A percentile compares a stretch with the other conserved stretches of the same genome.
These are phyloP conservation scores for Rhodophaea formosa DNA, from an alignment of 2,888 invertebrate genomes.

Conservation along the genomic window DNA sequence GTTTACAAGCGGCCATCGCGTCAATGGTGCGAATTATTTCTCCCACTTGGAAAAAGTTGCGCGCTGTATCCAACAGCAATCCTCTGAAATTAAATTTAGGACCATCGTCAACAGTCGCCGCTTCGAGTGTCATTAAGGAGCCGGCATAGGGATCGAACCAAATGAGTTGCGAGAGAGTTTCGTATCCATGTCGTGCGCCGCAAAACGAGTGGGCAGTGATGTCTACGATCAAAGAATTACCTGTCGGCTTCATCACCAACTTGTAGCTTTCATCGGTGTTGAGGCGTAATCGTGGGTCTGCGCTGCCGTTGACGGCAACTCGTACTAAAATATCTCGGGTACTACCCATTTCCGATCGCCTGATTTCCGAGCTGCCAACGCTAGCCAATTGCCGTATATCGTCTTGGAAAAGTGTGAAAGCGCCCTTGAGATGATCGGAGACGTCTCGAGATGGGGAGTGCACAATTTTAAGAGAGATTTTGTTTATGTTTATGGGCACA, in stretches of 20 bases:
- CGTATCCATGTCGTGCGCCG: conserved; percentile 89
- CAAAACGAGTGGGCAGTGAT: conserved; percentile 86
- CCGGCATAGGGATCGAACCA: conserved; percentile 88
- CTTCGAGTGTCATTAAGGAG: conserved; percentile 83
- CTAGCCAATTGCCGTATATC: conserved; percentile 74
- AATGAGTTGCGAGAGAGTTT: conserved; percentile 89
- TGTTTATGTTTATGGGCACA: conserved; percentile 79
- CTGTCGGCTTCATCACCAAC: conserved; percentile 78
- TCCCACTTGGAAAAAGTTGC: conserved; percentile 91
- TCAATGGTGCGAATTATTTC: conserved; percentile 88
- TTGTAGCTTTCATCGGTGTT: conserved; percentile 89
- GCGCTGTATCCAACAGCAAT: conserved; percentile 92
- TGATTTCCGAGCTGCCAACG: conserved; percentile 45
- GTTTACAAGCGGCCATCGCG: conserved; percentile 93
- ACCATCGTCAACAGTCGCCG: conserved; percentile 86
- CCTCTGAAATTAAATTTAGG: conserved; percentile 91
- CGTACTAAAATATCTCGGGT: conserved; percentile 68
- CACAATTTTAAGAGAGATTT: conserved; percentile 69
- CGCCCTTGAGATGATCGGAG: conserved; percentile 65
- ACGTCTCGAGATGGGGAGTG: conserved; percentile 61
- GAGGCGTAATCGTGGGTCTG: conserved; percentile 81
- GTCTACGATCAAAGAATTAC: conserved; percentile 77
- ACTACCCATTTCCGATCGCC: conserved; percentile 50
- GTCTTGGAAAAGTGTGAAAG: conserved; percentile 75
- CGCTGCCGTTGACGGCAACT: conserved; percentile 78